These are phyloP conservation scores for Drosophila mayaguana DNA, from an alignment of 2,888 invertebrate genomes.

Conservation along the genomic window DNA sequence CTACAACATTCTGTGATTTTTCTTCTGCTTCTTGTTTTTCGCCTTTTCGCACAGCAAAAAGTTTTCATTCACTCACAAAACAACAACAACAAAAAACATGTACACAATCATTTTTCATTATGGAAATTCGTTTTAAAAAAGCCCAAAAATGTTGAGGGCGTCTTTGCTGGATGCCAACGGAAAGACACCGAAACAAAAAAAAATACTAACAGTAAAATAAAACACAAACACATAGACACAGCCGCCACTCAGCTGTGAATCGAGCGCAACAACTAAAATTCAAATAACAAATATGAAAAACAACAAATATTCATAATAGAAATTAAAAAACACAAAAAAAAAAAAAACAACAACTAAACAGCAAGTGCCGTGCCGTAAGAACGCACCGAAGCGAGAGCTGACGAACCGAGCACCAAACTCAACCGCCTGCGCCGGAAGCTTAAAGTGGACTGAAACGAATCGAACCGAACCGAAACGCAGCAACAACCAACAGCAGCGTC, in stretches of 20 bases:
- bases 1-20: conserved; percentile 22
- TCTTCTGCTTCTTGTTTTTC: neutral
- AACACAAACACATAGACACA: conserved; percentile 18
- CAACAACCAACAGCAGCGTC: conserved; percentile 34
- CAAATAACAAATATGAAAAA: conserved; percentile 20
- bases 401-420: conserved; percentile 48
- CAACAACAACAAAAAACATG: conserved; percentile 4
- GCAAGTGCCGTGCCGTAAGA: conserved; percentile 33
- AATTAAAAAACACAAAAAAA: conserved; percentile 5
- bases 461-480: conserved; percentile 60
- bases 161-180: conserved; percentile 7
- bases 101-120: conserved; percentile 1
- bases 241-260: conserved; percentile 62
- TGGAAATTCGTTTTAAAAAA: conserved; percentile 16
- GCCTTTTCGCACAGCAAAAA: conserved; percentile 29
- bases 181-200: conserved; percentile 25
- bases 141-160: conserved; percentile 12
- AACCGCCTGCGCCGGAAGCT: conserved; percentile 81
- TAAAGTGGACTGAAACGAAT: conserved; percentile 76
- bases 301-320: conserved; percentile 10
- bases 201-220: conserved; percentile 14
- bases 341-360: conserved; percentile 22
- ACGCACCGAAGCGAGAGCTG: conserved; percentile 57
- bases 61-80: conserved; percentile 54
- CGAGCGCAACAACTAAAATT: conserved; percentile 24